These are phyloP conservation scores for Drosophila eohydei DNA, from an alignment of 2,888 invertebrate genomes.

Conservation along the genomic window DNA sequence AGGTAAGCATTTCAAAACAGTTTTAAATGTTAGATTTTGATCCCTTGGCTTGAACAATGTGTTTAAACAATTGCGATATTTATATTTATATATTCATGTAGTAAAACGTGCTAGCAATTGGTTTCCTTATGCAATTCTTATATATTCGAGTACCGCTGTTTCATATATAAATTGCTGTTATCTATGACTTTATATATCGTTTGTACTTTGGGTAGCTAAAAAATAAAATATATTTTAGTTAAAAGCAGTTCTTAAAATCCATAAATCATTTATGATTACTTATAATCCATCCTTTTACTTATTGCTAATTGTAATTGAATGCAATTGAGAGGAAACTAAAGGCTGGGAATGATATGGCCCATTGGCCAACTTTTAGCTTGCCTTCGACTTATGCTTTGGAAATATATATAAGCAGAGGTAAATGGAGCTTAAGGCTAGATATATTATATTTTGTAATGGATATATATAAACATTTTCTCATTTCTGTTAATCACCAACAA, in stretches of 20 bases:
- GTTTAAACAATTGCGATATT: constrained; percentile 26
- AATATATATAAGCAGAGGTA: constrained; percentile 13
- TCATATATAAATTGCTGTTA: constrained; percentile 12
- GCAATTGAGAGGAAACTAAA: constrained; percentile 15
- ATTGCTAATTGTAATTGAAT: constrained; percentile 23
- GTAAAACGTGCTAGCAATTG: constrained; percentile 9
- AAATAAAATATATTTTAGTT: constrained; percentile 6
- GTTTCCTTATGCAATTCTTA: neutral
- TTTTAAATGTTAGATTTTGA: constrained; percentile 46
- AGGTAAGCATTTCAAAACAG: constrained; percentile 41
- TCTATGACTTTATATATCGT: constrained; percentile 22
- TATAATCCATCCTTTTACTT: neutral
- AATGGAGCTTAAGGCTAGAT: constrained; percentile 17
- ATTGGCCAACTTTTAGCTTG: constrained; percentile 6
- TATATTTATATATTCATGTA: neutral
- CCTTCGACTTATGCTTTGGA: constrained; percentile 15
- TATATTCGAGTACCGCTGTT: constrained; percentile 4
- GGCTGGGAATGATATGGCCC: constrained; percentile 26
- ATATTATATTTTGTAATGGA: constrained; percentile 4
- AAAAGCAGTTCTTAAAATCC: constrained; percentile 17
- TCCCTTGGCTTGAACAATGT: constrained; percentile 54
- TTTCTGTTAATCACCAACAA: constrained; percentile 5
- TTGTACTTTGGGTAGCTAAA: constrained; percentile 36
- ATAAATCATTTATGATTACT: neutral
- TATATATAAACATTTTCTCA: constrained; percentile 9